These are phyloP conservation scores for Panurus biarmicus DNA, from an alignment of 2,113 vertebrate species.

Conservation along the genomic window DNA sequence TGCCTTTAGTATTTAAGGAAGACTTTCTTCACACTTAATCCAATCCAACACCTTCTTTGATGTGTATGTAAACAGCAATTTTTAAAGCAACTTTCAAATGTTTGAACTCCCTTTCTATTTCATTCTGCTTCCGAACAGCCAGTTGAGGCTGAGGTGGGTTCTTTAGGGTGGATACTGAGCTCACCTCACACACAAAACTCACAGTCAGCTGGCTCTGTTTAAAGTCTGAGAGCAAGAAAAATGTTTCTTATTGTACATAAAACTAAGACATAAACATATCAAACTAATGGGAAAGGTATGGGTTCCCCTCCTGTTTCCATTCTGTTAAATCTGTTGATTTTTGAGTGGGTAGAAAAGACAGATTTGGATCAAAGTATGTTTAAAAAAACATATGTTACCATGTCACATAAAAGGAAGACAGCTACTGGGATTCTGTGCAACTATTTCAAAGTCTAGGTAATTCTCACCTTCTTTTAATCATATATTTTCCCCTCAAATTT, in stretches of 20 bases:
- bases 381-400: not conserved
- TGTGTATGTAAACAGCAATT: not conserved
- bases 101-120: not conserved
- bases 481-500: accelerated
- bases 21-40: not conserved
- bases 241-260: not conserved
- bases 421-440: not conserved
- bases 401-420: not conserved
- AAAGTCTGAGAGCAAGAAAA: not conserved
- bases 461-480: not conserved
- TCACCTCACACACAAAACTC: not conserved
- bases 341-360: not conserved
- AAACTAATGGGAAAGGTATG: not conserved
- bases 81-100: not conserved
- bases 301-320: not conserved
- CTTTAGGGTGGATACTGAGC: not conserved
- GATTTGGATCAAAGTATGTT: not conserved
- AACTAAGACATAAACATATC: not conserved
- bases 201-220: not conserved
- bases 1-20: not conserved
- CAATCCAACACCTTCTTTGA: not conserved
- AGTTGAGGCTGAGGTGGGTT: not conserved
- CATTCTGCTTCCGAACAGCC: not conserved
- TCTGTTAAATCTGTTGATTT: conserved; percentile 1
- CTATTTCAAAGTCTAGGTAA: not conserved